A percentile compares a stretch with the other conserved stretches of the same genome.
Conservation (phyloP, 1,140 invertebrate species). For the Aricia agestis region DNA sequence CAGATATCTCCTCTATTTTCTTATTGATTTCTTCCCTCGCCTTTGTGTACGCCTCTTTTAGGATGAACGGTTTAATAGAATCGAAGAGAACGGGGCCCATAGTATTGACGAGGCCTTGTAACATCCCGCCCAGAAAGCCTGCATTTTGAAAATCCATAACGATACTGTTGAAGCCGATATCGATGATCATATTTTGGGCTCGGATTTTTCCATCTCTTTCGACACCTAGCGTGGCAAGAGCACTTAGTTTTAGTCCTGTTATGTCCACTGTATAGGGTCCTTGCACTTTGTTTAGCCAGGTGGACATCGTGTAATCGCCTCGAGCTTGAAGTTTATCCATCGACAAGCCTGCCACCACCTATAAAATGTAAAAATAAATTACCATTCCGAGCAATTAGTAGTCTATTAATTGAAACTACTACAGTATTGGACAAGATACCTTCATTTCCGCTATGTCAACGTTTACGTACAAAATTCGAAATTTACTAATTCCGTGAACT, state of each 20-base stretch:
- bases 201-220: slow-evolving; percentile 84
- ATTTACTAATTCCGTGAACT: slow-evolving; percentile 86
- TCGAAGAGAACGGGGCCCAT: slow-evolving; percentile 89
- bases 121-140: slow-evolving; percentile 83
- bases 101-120: slow-evolving; percentile 87
- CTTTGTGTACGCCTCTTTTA: slow-evolving; percentile 85
- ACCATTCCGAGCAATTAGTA: background rate
- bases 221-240: slow-evolving; percentile 82
- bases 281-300: slow-evolving; percentile 81
- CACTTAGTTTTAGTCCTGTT: slow-evolving; percentile 80
- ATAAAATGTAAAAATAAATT: slow-evolving; percentile 31
- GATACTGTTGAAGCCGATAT: slow-evolving; percentile 86
- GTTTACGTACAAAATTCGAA: slow-evolving; percentile 78
- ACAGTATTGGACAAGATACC: slow-evolving; percentile 30
- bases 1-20: slow-evolving; percentile 81
- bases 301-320: slow-evolving; percentile 85
- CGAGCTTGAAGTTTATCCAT: slow-evolving; percentile 82
- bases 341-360: slow-evolving; percentile 81
- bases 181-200: slow-evolving; percentile 86
- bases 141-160: slow-evolving; percentile 88
- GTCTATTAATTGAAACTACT: background rate
- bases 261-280: slow-evolving; percentile 87
- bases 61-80: slow-evolving; percentile 88
- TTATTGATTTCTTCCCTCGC: slow-evolving; percentile 80
- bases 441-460: slow-evolving; percentile 59